These are phyloP conservation scores for Microtus montanus DNA, from an alignment of 2,113 vertebrate species.

Conservation along the genomic window DNA sequence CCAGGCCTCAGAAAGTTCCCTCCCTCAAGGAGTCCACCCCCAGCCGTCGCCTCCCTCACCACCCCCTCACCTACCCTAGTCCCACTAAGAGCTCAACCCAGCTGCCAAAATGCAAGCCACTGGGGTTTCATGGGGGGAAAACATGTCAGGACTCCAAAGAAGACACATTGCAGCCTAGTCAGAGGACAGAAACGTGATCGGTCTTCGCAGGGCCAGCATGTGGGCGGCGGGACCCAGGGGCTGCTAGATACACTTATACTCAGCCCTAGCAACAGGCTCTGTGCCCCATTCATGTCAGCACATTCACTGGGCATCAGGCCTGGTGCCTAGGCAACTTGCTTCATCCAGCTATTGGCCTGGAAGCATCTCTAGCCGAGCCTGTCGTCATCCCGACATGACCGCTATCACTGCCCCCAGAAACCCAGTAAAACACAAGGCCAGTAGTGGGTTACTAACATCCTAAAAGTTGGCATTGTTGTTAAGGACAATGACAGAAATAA, in stretches of 20 bases:
- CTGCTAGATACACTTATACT: conserved; percentile 59
- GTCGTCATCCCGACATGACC: rapidly evolving
- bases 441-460: background rate
- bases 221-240: background rate
- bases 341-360: background rate
- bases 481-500: background rate
- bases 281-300: conserved; percentile 21
- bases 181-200: background rate
- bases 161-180: background rate
- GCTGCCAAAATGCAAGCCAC: background rate
- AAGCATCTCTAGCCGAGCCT: background rate
- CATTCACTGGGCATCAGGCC: background rate
- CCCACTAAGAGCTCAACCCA: background rate
- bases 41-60: rapidly evolving
- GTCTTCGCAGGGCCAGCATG: background rate
- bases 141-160: background rate
- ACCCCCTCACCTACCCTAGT: background rate
- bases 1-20: conserved; percentile 38
- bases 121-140: rapidly evolving
- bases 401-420: background rate
- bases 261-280: conserved; percentile 12
- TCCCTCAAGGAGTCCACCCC: background rate
- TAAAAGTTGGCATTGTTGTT: background rate
- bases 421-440: background rate
- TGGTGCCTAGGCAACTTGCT: background rate